Base-by-base conservation (phyloP, 2,797 vertebrate species). In the Argentina silus region DNA sequence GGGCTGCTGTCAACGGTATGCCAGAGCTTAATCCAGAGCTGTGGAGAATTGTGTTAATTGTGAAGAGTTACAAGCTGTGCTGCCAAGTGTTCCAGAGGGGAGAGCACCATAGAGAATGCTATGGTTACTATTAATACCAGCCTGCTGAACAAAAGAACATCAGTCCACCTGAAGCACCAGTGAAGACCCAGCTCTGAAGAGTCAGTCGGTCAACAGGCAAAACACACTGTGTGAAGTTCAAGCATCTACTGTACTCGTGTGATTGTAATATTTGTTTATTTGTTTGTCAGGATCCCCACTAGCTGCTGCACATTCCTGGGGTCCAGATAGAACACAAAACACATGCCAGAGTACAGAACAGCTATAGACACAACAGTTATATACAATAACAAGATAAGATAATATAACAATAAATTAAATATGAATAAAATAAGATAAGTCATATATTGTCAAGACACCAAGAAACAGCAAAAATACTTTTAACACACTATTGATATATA, bases 201-300 rank as follows among this genome's bases (percentile, higher is more conserved):
- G 68, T 36, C 27, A 36, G 27, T 36, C 27, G 27, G 27, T 36
- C 75, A 83, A 76, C 79, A 76, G 73, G 57, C 57, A 73, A 77
- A 81, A 82, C 81, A 12, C 82, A 86, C 75, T 23, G 1, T 60
- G 75, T 79, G 81, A 83, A 74, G 75, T 72, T 72, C 75, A 83
- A 78, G 80, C 82, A 87, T 75, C 48, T 63, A 78, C 27, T 36
- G 27, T 36, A 36, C 67, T 81, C 86, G 88, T 89, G 88, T 90
- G 90, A 92, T 84, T 83, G 79, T 80, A 87, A 81, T 80, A 78
- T 36, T 36, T 36, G 2, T 36, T 36, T 36, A 36, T 36, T 36
- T 36, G 27, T 36, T 36, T 36, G 27, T 36, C 27, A 36, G 27
- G 27, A 36, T 36, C 27, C 27, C 4, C 27, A 36, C 4, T 36